Percentiles rank a stretch among this genome's conserved stretches.
Evolutionary conservation across 2,797 vertebrate genomes (phyloP).

Genomic region (Propithecus deckenii): DNA sequence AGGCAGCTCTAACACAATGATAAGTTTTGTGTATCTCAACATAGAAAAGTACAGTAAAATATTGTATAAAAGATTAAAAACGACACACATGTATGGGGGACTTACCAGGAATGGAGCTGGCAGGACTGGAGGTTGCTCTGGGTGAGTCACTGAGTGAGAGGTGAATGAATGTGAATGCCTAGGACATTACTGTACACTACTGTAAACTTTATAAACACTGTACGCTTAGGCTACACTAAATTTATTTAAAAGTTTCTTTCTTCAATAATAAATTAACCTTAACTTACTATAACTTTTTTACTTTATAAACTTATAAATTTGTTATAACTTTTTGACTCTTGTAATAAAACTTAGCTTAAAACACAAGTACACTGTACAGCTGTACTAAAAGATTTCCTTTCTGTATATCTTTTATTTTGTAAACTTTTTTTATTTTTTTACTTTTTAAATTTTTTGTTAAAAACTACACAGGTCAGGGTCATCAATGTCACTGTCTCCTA

Average conservation of each 20-base stretch:
- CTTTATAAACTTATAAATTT: not conserved
- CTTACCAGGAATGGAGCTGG: not conserved
- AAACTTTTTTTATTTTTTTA: not conserved
- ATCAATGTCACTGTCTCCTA: not conserved
- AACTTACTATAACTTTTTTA: not conserved
- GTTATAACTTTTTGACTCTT: not conserved
- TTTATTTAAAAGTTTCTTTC: not conserved
- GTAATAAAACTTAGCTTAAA: not conserved
- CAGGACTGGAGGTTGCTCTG: not conserved
- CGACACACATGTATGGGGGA: not conserved
- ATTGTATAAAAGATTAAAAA: not conserved
- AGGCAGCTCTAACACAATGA: not conserved
- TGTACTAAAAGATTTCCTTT: not conserved
- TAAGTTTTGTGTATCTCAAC: not conserved
- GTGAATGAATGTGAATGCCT: not conserved
- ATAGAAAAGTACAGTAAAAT: not conserved
- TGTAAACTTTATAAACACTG: not conserved
- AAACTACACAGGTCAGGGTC: not conserved
- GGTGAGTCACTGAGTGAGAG: not conserved
- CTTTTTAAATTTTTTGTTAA: not conserved
- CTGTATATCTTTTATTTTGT: not conserved
- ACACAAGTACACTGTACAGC: not conserved
- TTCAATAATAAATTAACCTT: not conserved
- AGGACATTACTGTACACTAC: not conserved
- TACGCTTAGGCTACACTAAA: not conserved